phyloP scores from a whole-genome alignment of 2,113 vertebrate genomes.

The Thunnus thynnus region DNA sequence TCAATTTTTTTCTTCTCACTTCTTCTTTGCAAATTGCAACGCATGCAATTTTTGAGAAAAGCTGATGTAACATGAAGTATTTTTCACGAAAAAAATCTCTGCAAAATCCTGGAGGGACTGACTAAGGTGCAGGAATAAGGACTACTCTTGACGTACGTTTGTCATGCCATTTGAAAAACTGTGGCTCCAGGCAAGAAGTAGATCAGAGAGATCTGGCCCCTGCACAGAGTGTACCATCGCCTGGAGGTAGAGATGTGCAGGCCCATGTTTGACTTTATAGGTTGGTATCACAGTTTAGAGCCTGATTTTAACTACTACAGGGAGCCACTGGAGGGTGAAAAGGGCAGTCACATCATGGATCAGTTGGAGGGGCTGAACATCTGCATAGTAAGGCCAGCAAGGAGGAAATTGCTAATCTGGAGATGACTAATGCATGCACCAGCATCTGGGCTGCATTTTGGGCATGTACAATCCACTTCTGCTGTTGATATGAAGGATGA shows the following conservation, averaged over 20 bases:
- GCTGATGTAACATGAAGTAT: no score
- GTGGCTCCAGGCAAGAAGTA: constrained; percentile 55
- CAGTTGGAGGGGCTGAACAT: constrained; percentile 41
- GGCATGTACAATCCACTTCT: constrained; percentile 26
- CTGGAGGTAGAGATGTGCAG: constrained; percentile 48
- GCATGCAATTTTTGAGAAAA: no score
- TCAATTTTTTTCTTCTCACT: no score
- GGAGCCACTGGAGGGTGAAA: constrained; percentile 15
- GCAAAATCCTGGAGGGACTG: no score
- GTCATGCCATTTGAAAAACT: constrained; percentile 45
- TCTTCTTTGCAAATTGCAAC: no score
- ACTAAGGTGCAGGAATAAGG: constrained; percentile 35
- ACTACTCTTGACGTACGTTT: constrained; percentile 33
- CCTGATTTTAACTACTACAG: constrained; percentile 17
- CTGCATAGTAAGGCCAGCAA: constrained; percentile 37
- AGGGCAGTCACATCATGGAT: constrained; percentile 27
- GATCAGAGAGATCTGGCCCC: constrained; percentile 57
- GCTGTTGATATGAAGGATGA: constrained; percentile 35
- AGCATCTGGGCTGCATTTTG: constrained; percentile 49
- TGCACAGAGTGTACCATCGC: constrained; percentile 57
- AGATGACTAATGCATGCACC: constrained; percentile 50
- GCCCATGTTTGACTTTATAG: constrained; percentile 32
- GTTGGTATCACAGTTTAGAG: constrained; percentile 7
- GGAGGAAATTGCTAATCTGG: constrained; percentile 51
- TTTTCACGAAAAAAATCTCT: no score